These are phyloP conservation scores for Plagodis dolabraria DNA, from an alignment of 2,888 invertebrate species.

Conservation along the genomic window DNA sequence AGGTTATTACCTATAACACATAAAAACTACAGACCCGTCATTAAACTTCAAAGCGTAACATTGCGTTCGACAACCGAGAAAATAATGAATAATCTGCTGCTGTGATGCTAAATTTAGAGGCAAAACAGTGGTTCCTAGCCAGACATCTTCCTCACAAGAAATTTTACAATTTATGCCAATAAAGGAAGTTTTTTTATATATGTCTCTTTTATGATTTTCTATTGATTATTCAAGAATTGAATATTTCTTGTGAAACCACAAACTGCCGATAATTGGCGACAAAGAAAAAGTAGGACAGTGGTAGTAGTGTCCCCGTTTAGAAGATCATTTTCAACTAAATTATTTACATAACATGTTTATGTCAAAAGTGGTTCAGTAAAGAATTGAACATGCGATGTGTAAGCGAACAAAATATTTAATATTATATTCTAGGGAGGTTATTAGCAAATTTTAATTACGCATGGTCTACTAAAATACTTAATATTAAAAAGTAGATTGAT, in stretches of 20 bases:
- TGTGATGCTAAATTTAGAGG: no score
- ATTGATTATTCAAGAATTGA: not conserved
- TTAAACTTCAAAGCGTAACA: no score
- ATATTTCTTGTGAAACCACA: constrained; percentile 34
- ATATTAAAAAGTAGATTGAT: constrained; percentile 26
- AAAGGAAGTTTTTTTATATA: no score
- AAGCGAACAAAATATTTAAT: constrained; percentile 8
- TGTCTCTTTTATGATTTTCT: no score
- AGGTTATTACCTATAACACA: no score
- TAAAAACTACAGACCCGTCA: no score
- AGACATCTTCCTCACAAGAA: no score
- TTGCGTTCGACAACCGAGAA: no score
- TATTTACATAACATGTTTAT: constrained; percentile 40
- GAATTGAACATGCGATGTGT: constrained; percentile 7
- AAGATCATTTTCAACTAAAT: constrained; percentile 21
- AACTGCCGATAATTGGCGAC: constrained; percentile 43
- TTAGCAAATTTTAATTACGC: constrained; percentile 19
- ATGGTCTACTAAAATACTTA: constrained; percentile 19
- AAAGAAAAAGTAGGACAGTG: constrained; percentile 53
- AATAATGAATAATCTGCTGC: no score
- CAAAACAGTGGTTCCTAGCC: no score
- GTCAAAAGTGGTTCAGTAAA: constrained; percentile 16
- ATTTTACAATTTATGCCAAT: no score
- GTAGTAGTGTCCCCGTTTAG: constrained; percentile 39
- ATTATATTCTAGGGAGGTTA: constrained; percentile 4